phyloP scores from a whole-genome alignment of 2,888 invertebrate species.

The Clunio marinus region DNA sequence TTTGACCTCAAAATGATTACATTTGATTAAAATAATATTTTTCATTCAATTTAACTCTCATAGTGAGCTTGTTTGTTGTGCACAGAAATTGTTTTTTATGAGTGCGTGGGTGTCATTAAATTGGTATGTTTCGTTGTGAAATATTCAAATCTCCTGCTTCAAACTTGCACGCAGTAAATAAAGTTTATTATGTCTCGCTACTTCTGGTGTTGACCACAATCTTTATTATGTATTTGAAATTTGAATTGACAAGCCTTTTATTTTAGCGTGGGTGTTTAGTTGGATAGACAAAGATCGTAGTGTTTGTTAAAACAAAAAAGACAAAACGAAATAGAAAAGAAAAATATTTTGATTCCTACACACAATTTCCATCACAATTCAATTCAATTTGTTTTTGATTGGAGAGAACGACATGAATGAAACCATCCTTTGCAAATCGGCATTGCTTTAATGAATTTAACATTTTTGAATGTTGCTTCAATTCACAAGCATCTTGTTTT shows the following conservation, averaged over 20 bases:
- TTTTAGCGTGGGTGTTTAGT: not conserved
- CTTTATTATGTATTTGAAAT: not conserved
- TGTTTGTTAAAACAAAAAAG: not conserved
- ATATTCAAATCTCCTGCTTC: slow-evolving; percentile 19
- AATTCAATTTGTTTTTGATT: not conserved
- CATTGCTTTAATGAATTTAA: not conserved
- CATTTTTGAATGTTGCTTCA: too few species aligned
- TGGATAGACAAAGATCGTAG: not conserved
- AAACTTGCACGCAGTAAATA: not conserved
- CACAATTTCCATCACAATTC: not conserved
- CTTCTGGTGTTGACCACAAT: not conserved
- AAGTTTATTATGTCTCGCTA: not conserved
- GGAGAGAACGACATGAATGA: not conserved
- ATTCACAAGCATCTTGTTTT: not conserved
- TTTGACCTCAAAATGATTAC: slow-evolving; percentile 37
- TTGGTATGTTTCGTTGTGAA: slow-evolving; percentile 7
- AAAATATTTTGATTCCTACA: not conserved
- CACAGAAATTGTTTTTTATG: slow-evolving; percentile 20
- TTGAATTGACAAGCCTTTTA: not conserved
- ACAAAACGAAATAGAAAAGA: not conserved
- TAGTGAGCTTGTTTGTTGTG: slow-evolving; percentile 7
- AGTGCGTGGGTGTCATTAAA: slow-evolving; percentile 25
- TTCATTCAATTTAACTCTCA: not conserved
- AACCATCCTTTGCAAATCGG: not conserved
- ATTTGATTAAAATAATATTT: slow-evolving; percentile 35